Evolutionary conservation across 2,797 vertebrate genomes (phyloP), one percentile per base, ranked within the genome.

Genomic region (Xiphophorus birchmanni): DNA sequence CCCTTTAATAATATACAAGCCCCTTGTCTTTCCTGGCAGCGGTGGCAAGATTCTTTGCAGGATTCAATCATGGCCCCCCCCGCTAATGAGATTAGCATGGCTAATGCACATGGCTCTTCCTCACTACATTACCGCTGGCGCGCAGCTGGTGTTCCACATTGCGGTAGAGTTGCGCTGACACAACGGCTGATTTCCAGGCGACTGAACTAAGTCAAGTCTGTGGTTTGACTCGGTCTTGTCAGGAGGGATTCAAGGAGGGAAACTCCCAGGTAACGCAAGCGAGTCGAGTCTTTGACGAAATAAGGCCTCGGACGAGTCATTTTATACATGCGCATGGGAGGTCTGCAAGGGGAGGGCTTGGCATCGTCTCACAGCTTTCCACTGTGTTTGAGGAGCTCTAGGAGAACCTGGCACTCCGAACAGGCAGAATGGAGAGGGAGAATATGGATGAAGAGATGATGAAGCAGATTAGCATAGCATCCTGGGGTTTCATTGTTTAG

Each of bases 1-100:
- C 81, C 82, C 80, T 90, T 93, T 78, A 93, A 93, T 93, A 89
- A 93, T 91, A 87, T 17, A 93, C 82, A 50, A 91, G 88, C 90
- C 85, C 67, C 77, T 89, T 76, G 4, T 91, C 87, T 93, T 84
- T 86, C 60, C 74, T 85, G 92, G 89, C 88, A 86, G 85, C 7
- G n/a, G 77, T 80, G 29, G 80, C 81, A 82, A 72, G 80, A 87
- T 88, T 92, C 91, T 89, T 52, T 91, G 83, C 89, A 91, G 91
- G 93, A 94, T 93, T 93, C 90, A 93, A 91, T 93, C 93, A 91
- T 44, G 86, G 88, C 85, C 50, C 85, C 18, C 85, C 42, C 4
- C 77, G 10, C 87, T 93, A 94, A 94, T 91, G 81, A 90, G 93
- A 93, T 93, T 93, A 93, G 86, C 91, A 91, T 86, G 89, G 89